Base-by-base conservation (phyloP, 1,140 invertebrate genomes). In the Drosophila truncata region DNA sequence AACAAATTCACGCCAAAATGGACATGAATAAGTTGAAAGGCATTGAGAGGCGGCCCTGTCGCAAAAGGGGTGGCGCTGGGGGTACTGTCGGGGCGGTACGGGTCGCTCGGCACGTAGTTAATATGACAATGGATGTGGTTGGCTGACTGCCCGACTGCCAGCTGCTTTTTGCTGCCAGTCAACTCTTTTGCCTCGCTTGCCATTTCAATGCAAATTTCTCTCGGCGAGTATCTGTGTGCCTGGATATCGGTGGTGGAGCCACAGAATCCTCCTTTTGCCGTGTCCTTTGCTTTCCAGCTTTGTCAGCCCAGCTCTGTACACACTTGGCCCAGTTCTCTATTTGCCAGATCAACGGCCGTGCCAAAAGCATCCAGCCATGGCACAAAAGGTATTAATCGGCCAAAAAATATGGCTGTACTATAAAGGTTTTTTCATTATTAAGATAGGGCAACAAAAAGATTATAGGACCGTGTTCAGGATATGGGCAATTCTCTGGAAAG, bases 1-100 rank as follows among this genome's bases (percentile, higher is more conserved):
- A 80, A 80, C 72, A 83, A 80, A 78, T 88, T 87, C 80, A 87
- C 84, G 80, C 84, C 80, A 87, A 87, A 88, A 80, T 83, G 84
- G 67, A 83, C 84, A 88, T 88, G 84, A 87, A 88, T 87, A 88
- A 80, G 81, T 87, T 87, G 72, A 83, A 77, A 87, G 69, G 64
- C 76, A 86, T 82, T 76, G 76, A 87, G 74, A 77, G 63, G 58
- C 44, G 63, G 59, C 50, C 37, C 66, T 27, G 31, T 44, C 37
- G 54, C 39, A n/a, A 33, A 42, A n/a, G 10, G 33, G 50, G 50
- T 35, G 50, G 31, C 50, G 14, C 16, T 11, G 42, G 44, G 44
- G 11, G 18, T 9, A 25, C 37, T n/a, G 46, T 25, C 29, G 27
- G 55, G 44, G 41, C 49, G 73, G 54, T 57, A 60, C 23, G 65